Evolutionary conservation across 2,113 vertebrate genomes (phyloP), one percentile per base, ranked within the genome.

Genomic region (Setophaga coronata): DNA sequence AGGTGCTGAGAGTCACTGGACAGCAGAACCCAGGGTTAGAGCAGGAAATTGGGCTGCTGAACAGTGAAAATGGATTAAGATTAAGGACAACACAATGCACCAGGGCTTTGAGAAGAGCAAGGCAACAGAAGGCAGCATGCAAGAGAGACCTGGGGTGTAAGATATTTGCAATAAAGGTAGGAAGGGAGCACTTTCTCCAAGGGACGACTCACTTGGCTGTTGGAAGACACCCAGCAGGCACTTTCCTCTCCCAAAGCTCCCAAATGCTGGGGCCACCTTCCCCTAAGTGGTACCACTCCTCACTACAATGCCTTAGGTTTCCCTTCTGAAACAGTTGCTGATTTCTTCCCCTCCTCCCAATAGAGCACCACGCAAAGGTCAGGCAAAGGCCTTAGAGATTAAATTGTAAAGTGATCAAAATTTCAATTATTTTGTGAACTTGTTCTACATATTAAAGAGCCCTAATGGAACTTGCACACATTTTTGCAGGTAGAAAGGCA

Each of bases 331-430:
- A 83, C 17, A 85, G 40, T 81, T 82, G 62, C 58, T 54, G 78
- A 71, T 62, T 92, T 90, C 78, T 76, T 83, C 40, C 64, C 65
- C 60, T 89, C 50, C 72, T 88, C 78, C 54, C 90, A 94, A 45
- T 18, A 82, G 33, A 94, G 72, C 65, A 90, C 33, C 76, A 91
- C 0, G 1, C 48, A 96, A 94, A 95, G 91, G 82, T 95, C 93
- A 97, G 47, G 76, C 36, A 97, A 96, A 96, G 94, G n/a, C 87
- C 92, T 94, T 74, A 54, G 81, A 97, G 90, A 97, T 97, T 96
- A 96, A 96, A 96, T 51, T 93, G 54, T 79, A 83, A 97, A 97
- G 91, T 95, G 95, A 97, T 97, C 97, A 97, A 96, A 96, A 96
- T 90, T 96, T 97, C 87, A 90, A 96, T 96, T 97, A 96, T 96